Evolutionary conservation across 2,888 invertebrate genomes (phyloP), one percentile per base, ranked within the genome.

Genomic region (Sericinus montela): DNA sequence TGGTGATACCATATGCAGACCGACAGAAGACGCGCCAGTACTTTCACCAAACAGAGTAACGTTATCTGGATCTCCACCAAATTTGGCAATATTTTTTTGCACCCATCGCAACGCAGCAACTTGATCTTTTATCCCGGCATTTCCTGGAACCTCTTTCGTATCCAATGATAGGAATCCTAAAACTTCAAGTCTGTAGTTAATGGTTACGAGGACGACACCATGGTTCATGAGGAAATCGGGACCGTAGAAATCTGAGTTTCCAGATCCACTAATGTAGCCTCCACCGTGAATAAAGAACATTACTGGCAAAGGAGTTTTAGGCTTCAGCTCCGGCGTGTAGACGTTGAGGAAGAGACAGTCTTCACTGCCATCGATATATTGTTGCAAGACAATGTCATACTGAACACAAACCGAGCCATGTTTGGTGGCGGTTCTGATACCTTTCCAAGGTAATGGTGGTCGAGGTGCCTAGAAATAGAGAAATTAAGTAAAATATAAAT

Each of bases 211-310:
- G 2, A 81, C 53, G 0, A 80, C 67, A 6, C 57, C 65, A 40
- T 73, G 56, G n/a, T 62, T 54, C 1, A 80, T 51, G 1, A 81
- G 59, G 38, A 72, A 75, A 41, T 79, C 73, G 1, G 80, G 78
- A 1, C 72, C 75, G 25, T 67, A 72, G 1, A 50, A 8, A n/a
- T 64, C 58, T 5, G 64, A 68, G 36, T 78, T 61, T 13, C 79
- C 79, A 3, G 72, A 69, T 1, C 77, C 79, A 5, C 59, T 56
- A 13, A 55, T 54, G 29, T 62, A 72, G 1, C 58, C 73, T 7
- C 79, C 79, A 28, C 79, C 78, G 19, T 78, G 77, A n/a, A 80
- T 69, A 46, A 63, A 79, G 0, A 80, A 56, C 76, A 80, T 75
- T 0, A 81, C 78, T 4, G 80, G 68, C 7, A 73, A 34, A 0